Evolutionary conservation across 1,140 invertebrate species (phyloP).

Genomic region (Drosophila pachea): DNA sequence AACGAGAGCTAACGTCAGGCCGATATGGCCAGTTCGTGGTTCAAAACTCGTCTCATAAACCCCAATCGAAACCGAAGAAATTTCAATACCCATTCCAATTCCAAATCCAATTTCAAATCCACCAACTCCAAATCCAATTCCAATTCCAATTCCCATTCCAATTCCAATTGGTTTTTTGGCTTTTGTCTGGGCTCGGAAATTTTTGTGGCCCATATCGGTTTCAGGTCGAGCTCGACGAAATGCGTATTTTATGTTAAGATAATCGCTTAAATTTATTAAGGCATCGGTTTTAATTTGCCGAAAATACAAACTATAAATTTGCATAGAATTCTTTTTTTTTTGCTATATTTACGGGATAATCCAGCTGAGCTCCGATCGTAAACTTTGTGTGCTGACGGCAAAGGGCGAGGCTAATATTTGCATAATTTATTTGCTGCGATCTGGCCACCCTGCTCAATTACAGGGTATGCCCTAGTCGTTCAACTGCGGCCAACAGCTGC

Average conservation of each 20-base stretch:
- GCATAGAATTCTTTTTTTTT: not conserved
- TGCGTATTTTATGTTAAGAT: slow-evolving; percentile 33
- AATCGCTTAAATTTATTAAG: slow-evolving; percentile 32
- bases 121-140: slow-evolving; percentile 2
- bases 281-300: not conserved
- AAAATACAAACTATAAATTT: too few species aligned
- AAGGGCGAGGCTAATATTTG: too few species aligned
- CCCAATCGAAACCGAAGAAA: slow-evolving; percentile 25
- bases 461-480: not conserved
- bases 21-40: not conserved
- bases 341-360: not conserved
- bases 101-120: not conserved
- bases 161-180: slow-evolving; percentile 6
- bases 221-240: slow-evolving; percentile 23
- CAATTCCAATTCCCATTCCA: too few species aligned
- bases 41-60: slow-evolving; percentile 23
- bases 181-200: slow-evolving; percentile 19
- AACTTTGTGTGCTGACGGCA: too few species aligned
- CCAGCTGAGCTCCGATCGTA: too few species aligned
- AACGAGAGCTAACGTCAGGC: not conserved
- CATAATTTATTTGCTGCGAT: too few species aligned
- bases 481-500: too few species aligned
- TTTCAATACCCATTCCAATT: slow-evolving; percentile 9
- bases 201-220: not conserved
- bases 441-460: too few species aligned